A percentile compares a stretch with the other conserved stretches of the same genome.
Conservation (phyloP, 2,113 vertebrate genomes). For the Micronycteris hirsuta region DNA sequence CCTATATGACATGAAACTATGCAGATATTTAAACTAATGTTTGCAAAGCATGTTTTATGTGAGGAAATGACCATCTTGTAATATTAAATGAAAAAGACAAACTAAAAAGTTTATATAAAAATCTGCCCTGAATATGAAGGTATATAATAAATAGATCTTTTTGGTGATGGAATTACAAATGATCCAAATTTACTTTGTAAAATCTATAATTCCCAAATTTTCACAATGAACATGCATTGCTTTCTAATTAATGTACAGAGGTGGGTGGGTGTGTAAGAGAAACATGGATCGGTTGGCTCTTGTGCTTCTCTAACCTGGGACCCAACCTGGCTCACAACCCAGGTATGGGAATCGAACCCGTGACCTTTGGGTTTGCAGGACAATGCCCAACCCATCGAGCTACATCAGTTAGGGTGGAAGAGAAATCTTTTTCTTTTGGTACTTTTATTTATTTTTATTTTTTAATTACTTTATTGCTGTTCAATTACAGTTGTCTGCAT, state of each 20-base stretch:
- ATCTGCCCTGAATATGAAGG: background rate
- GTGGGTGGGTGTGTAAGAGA: no score
- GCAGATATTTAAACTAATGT: background rate
- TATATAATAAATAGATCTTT: background rate
- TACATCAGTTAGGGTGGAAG: no score
- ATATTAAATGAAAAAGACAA: constrained; percentile 6
- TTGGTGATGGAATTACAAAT: background rate
- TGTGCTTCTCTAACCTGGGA: no score
- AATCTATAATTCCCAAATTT: background rate
- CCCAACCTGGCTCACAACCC: no score
- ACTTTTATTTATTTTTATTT: no score
- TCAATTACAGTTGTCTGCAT: no score
- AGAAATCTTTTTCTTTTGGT: no score
- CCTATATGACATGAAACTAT: background rate
- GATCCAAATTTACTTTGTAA: background rate
- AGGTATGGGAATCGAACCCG: no score
- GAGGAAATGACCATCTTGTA: background rate
- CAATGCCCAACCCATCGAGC: no score
- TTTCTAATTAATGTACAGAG: background rate
- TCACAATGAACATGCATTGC: background rate
- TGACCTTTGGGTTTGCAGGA: no score
- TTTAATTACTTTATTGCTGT: no score
- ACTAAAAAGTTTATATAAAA: background rate
- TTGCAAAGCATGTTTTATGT: background rate
- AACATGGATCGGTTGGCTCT: no score